Evolutionary conservation across 2,888 invertebrate genomes (phyloP), one percentile per base, ranked within the genome.

Genomic region (Elegia similella): DNA sequence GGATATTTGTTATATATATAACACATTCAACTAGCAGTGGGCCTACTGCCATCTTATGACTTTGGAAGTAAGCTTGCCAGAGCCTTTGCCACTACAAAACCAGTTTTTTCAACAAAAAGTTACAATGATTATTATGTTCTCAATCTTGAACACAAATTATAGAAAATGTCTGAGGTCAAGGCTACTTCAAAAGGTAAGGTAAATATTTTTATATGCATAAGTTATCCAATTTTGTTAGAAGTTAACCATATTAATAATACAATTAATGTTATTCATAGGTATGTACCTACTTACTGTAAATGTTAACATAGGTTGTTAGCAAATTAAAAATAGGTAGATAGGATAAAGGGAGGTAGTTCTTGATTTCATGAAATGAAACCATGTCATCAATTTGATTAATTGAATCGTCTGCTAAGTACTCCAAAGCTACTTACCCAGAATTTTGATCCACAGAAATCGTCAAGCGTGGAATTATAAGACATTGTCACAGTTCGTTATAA

Each of bases 371-470:
- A 38, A 38, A 38, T 5, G 23, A 23, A 38, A 38, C 12, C 10
- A 34, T 23, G 23, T 23, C 23, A 23, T 23, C 10, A 34, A 34
- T 34, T 34, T 10, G 2, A 34, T 34, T n/a, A n/a, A n/a, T 8
- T 34, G 8, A 10, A 8, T 34, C 12, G 34, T 1, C 12, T 10
- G 10, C 10, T 34, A 10, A 8, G 8, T 34, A 10, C 8, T 10
- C 12, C 34, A 34, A 38, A n/a, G 38, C 38, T 68, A 89, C 94
- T 95, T 92, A 96, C 96, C 96, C 96, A 96, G 93, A 96, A 96
- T 81, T 86, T 83, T 58, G 95, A 94, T 68, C 96, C 96, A 82
- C 96, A 96, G 92, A 95, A 96, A 70, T 92, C 90, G 84, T 96
- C 95, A 93, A 96, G 94, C 70, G 93, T 87, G 78, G 93, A 92